Evolutionary conservation across 2,113 vertebrate species (phyloP), one percentile per base, ranked within the genome.

Genomic region (Ailurus styani): DNA sequence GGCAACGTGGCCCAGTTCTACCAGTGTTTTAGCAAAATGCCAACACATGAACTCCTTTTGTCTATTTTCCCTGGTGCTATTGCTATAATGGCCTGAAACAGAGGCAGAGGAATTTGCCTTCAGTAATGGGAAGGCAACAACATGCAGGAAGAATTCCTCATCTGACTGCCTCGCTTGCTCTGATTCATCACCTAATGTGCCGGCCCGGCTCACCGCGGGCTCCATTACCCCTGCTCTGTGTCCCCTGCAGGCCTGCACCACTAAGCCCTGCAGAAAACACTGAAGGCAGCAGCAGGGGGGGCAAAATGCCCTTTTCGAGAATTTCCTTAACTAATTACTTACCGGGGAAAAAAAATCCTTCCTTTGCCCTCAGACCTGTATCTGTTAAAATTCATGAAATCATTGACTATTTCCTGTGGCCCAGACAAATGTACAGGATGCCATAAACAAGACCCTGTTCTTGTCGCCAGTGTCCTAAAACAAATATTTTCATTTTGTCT

Each of bases 171-270:
- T 13, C 20, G 0, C 79, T 55, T 4, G 40, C 31, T 96, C 90
- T 93, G 98, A 92, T 90, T 97, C 83, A 85, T 73, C 95, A 52
- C 45, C 89, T 98, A 87, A 75, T 70, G 93, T 66, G 47, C 87
- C 31, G 2, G 77, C 97, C 91, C 37, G 91, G 87, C 68, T 95
- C 93, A 50, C 95, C 98, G 93, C 96, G 2, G 47, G 79, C 79
- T 40, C 18, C n/a, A 0, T 97, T 62, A 47, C 37, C 40, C 11
- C 27, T 7, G 1, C 0, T 10, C 52, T 18, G 40, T 62, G 40
- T 62, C 72, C 83, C 55, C 87, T 29, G 79, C 20, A 7, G 20
- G 37, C 55, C 23, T 97, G 75, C 45, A 72, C 83, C 95, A 62
- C 15, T 3, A 62, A 68, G 54, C 57, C 62, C 12, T 13, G 25